Evolutionary conservation across 2,113 vertebrate genomes (phyloP), one percentile per base, ranked within the genome.

Genomic region (Spilogale gracilis): DNA sequence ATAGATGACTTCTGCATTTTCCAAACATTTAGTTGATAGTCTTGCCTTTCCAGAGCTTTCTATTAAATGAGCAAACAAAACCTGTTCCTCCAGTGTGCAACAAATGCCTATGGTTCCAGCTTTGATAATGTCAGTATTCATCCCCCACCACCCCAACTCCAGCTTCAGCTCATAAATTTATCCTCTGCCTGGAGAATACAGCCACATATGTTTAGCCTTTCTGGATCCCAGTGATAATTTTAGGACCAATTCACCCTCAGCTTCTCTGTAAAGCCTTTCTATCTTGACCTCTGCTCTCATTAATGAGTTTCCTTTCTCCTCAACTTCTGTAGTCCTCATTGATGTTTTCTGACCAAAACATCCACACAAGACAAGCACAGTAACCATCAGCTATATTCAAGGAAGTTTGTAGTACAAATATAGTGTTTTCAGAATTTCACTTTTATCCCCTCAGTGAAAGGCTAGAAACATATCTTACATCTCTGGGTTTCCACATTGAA

Each of bases 1-100:
- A 86, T 16, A 89, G 27, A 25, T 83, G 43, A 87, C 25, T 45
- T 78, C 13, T 89, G 60, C 69, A 81, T 93, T 76, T 91, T 94
- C 6, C 85, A 10, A 18, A 52, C 0, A 30, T 18, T 86, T 79
- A 58, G 50, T n/a, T 54, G 30, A 27, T 21, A 84, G 18, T 54
- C 3, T 9, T 58, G 7, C 73, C 5, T 63, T 92, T 93, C 32
- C 69, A 58, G 45, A 96, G 18, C 1, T 6, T 60, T 86, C 48
- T 12, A 85, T 71, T 80, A 71, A 65, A 18, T 30, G 1, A 97
- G 54, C 5, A 58, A 94, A 74, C 9, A 84, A 60, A 43, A 11
- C 20, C 17, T 21, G 5, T 30, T 89, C 21, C 3, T 61, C 30
- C 78, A 3, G 94, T 56, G 23, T 50, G 6, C 8, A 69, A 69